Evolutionary conservation across 2,797 vertebrate species (phyloP), one percentile per base, ranked within the genome.

Genomic region (Cuculus canorus): DNA sequence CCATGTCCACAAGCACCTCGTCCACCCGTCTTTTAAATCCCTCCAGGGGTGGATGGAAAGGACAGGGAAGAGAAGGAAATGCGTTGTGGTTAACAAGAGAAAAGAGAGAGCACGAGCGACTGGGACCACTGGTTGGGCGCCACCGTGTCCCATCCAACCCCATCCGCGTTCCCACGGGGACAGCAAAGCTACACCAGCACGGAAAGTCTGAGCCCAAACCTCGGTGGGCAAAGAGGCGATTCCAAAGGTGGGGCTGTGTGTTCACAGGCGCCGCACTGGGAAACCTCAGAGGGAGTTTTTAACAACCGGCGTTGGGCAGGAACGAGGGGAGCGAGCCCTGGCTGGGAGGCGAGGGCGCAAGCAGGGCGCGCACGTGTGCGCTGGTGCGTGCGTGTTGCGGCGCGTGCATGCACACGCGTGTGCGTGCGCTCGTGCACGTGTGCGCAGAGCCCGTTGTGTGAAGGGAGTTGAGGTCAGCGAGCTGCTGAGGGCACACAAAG

Each of bases 311-410:
- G 23, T 24, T 13, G 5, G 7, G 28, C 24, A 11, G 68, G 30
- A 9, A 5, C 4, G 22, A 32, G 17, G 35, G 2, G 43, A 1
- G 7, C 0, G 4, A 70, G 35, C 5, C 19, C 41, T 3, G 1
- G 22, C 2, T 1, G 56, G 57, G 17, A 11, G 11, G 33, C 0
- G 3, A 47, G 54, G 0, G 35, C 41, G 66, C 63, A 1, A 37
- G 41, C 27, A 1, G 68, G 32, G 43, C 17, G 1, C 3, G 33
- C 32, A 7, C 13, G 0, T 1, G 2, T 1, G 43, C 7, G 7
- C 61, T 8, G 13, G 2, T 8, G 1, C 3, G 0, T 21, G 16
- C 1, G 14, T 0, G 33, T 45, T n/a, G n/a, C n/a, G 43, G 2
- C 8, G 1, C 3, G 0, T 21, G 16, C 1, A 14, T 0, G 33